These are phyloP conservation scores for Lysiphlebus fabarum DNA, from an alignment of 1,140 invertebrate genomes.

Conservation along the genomic window DNA sequence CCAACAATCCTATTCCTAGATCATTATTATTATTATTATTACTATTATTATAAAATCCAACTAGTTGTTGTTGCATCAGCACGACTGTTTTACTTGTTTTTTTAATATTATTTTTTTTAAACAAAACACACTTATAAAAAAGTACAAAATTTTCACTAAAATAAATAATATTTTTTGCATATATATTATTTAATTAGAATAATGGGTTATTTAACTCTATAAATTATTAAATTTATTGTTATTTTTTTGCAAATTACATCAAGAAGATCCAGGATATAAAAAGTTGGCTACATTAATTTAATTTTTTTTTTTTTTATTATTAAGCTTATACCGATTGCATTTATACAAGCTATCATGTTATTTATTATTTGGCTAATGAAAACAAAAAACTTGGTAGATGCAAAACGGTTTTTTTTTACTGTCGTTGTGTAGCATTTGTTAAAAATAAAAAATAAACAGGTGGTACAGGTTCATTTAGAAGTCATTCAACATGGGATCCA, in stretches of 20 bases:
- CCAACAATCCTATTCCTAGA: slow-evolving; percentile 35
- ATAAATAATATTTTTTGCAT: not conserved
- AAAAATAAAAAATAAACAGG: slow-evolving; percentile 38
- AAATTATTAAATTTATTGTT: slow-evolving; percentile 21
- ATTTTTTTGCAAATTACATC: slow-evolving; percentile 13
- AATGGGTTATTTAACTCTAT: slow-evolving; percentile 23
- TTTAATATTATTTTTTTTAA: slow-evolving; percentile 20
- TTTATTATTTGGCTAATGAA: slow-evolving; percentile 38
- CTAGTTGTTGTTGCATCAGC: slow-evolving; percentile 30
- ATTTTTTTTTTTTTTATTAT: slow-evolving; percentile 19
- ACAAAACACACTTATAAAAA: not conserved
- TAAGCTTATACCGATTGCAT: slow-evolving; percentile 28
- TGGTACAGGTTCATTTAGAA: slow-evolving; percentile 56
- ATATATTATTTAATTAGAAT: slow-evolving; percentile 14
- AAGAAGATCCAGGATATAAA: not conserved
- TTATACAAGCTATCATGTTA: slow-evolving; percentile 15
- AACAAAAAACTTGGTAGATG: slow-evolving; percentile 44
- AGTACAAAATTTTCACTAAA: too few species aligned
- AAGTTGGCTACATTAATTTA: slow-evolving; percentile 25
- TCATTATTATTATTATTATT: too few species aligned
- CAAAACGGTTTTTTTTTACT: slow-evolving; percentile 43
- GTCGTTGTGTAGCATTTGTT: slow-evolving; percentile 54
- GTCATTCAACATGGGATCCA: slow-evolving; percentile 83
- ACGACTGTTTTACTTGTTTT: slow-evolving; percentile 23
- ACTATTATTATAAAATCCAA: slow-evolving; percentile 18